These are phyloP conservation scores for Patiria miniata DNA, from an alignment of 35 echinoderm and acorn worm species.

Conservation along the genomic window DNA sequence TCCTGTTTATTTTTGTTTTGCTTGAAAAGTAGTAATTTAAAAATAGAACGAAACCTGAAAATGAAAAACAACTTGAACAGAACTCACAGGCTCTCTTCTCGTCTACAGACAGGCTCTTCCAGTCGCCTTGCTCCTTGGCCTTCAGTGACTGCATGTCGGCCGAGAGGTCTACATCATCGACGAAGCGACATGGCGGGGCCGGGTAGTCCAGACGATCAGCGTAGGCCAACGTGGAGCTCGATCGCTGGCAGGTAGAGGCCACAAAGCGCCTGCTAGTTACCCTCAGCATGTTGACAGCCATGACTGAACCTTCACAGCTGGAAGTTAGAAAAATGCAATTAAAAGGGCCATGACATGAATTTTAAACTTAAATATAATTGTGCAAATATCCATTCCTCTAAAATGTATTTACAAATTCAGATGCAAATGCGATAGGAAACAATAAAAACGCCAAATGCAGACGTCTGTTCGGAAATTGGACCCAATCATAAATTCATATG, in stretches of 20 bases:
- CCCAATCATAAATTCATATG: too few species aligned
- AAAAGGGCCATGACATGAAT: too few species aligned
- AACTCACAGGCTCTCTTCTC: constrained; percentile 89
- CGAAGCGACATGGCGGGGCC: constrained; percentile 75
- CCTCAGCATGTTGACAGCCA: constrained; percentile 53
- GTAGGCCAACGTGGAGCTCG: constrained; percentile 41
- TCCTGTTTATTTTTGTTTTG: too few species aligned
- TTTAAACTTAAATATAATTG: too few species aligned
- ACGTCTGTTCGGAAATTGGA: too few species aligned
- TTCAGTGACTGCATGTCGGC: constrained; percentile 80
- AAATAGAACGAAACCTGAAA: too few species aligned
- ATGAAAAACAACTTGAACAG: neutral
- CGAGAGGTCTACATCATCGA: constrained; percentile 66
- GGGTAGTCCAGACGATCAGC: constrained; percentile 87
- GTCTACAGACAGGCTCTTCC: constrained; percentile 53
- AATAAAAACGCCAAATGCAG: too few species aligned
- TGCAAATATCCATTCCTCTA: too few species aligned
- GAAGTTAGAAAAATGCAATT: too few species aligned
- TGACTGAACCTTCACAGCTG: neutral
- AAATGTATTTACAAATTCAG: too few species aligned
- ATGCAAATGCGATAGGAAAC: too few species aligned
- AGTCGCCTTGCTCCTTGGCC: constrained; percentile 81
- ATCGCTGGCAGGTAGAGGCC: constrained; percentile 30
- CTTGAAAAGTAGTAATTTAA: too few species aligned
- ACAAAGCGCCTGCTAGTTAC: constrained; percentile 27